phyloP scores from a whole-genome alignment of 2,113 vertebrate genomes.

The Boleophthalmus pectinirostris region DNA sequence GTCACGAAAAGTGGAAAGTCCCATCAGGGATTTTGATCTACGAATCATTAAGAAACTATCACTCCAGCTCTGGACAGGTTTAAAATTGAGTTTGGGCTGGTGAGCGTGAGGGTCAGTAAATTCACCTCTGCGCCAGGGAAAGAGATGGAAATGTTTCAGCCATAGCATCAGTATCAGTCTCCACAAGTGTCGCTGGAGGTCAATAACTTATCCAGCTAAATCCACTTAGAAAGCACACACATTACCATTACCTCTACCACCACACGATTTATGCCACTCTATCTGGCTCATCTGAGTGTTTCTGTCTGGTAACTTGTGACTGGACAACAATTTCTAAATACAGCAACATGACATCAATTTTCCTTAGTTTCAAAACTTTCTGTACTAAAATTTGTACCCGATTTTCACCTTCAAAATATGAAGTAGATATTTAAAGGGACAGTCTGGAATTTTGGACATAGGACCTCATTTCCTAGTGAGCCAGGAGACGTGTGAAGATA shows the following conservation, averaged over 20 bases:
- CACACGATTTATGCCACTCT: conserved; percentile 3
- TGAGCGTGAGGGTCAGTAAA: conserved; percentile 26
- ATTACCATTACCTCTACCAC: conserved; percentile 46
- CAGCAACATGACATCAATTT: too few relatives aligned
- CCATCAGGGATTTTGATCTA: conserved; percentile 40
- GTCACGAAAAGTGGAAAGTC: not conserved
- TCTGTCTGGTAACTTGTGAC: not conserved
- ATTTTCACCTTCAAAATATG: too few relatives aligned
- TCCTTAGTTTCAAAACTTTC: too few relatives aligned
- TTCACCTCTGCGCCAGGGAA: conserved; percentile 18
- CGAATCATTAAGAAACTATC: conserved; percentile 41
- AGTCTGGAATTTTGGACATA: too few relatives aligned
- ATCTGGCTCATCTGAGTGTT: not conserved
- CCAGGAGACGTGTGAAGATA: too few relatives aligned
- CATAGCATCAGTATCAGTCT: conserved; percentile 43
- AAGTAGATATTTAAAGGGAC: too few relatives aligned
- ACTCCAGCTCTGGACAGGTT: conserved; percentile 19
- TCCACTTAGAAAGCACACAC: conserved; percentile 50
- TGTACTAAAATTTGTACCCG: too few relatives aligned
- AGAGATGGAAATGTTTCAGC: conserved; percentile 44
- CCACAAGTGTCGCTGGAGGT: conserved; percentile 35
- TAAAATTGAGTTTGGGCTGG: conserved; percentile 36
- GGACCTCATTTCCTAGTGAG: too few relatives aligned
- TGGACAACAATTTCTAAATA: too few relatives aligned
- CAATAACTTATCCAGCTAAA: conserved; percentile 63